These are phyloP conservation scores for Carposina sasakii DNA, from an alignment of 1,140 invertebrate genomes.

Conservation along the genomic window DNA sequence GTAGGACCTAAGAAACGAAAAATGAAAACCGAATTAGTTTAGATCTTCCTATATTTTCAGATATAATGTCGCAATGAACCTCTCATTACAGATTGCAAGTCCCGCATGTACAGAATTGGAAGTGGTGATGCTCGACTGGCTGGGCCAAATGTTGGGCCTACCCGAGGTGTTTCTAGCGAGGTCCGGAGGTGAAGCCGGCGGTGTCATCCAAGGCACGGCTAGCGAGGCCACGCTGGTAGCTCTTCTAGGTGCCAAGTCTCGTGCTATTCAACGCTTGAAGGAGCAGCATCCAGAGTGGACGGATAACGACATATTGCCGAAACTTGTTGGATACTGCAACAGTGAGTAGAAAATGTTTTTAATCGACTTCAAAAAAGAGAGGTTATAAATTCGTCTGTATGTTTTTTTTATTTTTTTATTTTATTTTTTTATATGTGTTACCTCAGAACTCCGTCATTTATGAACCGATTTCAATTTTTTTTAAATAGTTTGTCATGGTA, in stretches of 20 bases:
- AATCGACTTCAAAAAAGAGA: too few relatives aligned
- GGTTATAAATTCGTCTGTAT: too few relatives aligned
- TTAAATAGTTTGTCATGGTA: too few relatives aligned
- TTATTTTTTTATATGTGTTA: too few relatives aligned
- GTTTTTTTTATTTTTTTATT: too few relatives aligned
- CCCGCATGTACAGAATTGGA: slow-evolving; percentile 98
- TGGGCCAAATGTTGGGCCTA: slow-evolving; percentile 94
- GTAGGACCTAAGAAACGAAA: too few relatives aligned
- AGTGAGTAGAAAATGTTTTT: too few relatives aligned
- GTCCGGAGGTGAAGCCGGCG: slow-evolving; percentile 88
- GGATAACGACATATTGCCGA: slow-evolving; percentile 88
- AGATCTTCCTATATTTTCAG: too few relatives aligned
- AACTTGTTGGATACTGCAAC: slow-evolving; percentile 89
- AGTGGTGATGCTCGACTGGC: slow-evolving; percentile 97
- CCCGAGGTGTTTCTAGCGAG: slow-evolving; percentile 90
- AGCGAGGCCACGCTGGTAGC: slow-evolving; percentile 91
- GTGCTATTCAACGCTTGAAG: slow-evolving; percentile 80
- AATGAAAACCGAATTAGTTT: too few relatives aligned
- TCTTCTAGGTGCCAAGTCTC: slow-evolving; percentile 91
- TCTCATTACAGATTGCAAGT: slow-evolving; percentile 90
- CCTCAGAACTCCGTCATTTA: too few relatives aligned
- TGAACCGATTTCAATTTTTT: too few relatives aligned
- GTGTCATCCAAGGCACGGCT: slow-evolving; percentile 93
- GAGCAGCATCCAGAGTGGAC: slow-evolving; percentile 82
- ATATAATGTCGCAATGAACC: too few relatives aligned